Percentiles rank a stretch among this genome's conserved stretches.
phyloP scores from a whole-genome alignment of 2,113 vertebrate species.

The human region GRCh38 chr14:80428001-80428500 shows the following conservation, averaged over 20 bases:
- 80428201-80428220: too few relatives aligned
- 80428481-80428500: not conserved
- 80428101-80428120: too few relatives aligned
- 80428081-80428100: too few relatives aligned
- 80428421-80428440: conserved; percentile 10
- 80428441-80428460: not conserved
- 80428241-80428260: not conserved
- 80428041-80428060: too few relatives aligned
- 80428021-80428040: too few relatives aligned
- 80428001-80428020: too few relatives aligned
- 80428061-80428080: too few relatives aligned
- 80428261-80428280: not conserved
- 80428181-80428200: too few relatives aligned
- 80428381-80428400: conserved; percentile 2
- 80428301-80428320: not conserved
- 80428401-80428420: not conserved
- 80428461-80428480: conserved; percentile 49
- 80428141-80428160: too few relatives aligned
- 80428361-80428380: not conserved
- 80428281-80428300: not conserved
- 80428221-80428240: too few relatives aligned
- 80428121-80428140: too few relatives aligned
- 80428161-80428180: too few relatives aligned
- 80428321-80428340: not conserved
- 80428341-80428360: not conserved